Base-by-base conservation (phyloP, 2,113 vertebrate species). In the Charadrius vociferus region DNA sequence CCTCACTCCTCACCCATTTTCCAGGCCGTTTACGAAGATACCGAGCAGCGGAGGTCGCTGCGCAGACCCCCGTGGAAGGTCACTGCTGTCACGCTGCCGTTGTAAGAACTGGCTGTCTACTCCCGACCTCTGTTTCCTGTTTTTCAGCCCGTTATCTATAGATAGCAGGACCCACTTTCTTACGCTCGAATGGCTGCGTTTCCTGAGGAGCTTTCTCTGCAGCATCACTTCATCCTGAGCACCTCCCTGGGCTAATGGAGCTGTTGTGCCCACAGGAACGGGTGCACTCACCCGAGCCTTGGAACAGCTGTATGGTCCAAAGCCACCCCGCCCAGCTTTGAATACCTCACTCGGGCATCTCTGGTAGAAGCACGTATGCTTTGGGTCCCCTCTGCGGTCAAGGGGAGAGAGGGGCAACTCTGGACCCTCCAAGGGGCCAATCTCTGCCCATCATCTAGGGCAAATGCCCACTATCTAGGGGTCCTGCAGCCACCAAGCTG, bases 201-300 rank as follows among this genome's bases (percentile, higher is more conserved):
- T 95, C 86, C 95, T 41, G 81, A 95, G 81, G 59, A 92, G 75
- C 37, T 47, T 68, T 83, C 41, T 79, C 63, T 49, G 81, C 70
- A 68, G 65, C 37, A 20, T 75, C 73, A 8, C 49, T 66, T 53
- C 6, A 6, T 88, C 41, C 75, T 3, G 1, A 71, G 78, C 66
- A 50, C 62, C 18, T 59, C 82, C 27, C 52, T 50, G 52, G 55
- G 18, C 50, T 87, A 34, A 55, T 5, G 21, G 27, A 91, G 56
- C 61, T 61, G 55, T 41, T 56, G 62, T 75, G 26, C 66, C 72
- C 11, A 7, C 34, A 52, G 65, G 65, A 74, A 52, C 0, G 13
- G 12, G 5, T 18, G 11, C 0, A 0, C 47, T 63, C 20, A 3
- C 55, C 61, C 9, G 23, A 71, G 50, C 37, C 55, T 78, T 89